Percentiles rank a stretch among this genome's conserved stretches.
phyloP scores from a whole-genome alignment of 1,140 invertebrate species.

The Drosophila bocki region DNA sequence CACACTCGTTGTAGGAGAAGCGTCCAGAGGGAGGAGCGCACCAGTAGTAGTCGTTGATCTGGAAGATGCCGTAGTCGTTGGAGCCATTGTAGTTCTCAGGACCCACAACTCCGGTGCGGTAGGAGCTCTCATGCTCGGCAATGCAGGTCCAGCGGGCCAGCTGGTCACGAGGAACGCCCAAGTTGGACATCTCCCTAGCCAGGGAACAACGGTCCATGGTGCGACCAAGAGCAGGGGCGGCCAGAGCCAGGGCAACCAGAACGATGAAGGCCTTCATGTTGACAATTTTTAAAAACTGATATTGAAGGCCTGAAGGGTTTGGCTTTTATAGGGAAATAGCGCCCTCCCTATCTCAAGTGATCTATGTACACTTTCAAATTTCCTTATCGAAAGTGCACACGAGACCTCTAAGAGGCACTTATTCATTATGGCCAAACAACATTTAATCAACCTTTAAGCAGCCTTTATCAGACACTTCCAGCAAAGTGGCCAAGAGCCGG shows the following conservation, averaged over 20 bases:
- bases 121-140: conserved; percentile 64
- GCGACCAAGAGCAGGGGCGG: conserved; percentile 56
- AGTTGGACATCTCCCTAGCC: conserved; percentile 71
- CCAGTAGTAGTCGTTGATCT: conserved; percentile 81
- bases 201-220: conserved; percentile 79
- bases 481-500: conserved; percentile 17
- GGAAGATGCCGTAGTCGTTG: conserved; percentile 80
- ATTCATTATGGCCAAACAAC: conserved; percentile 11
- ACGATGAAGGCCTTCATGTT: conserved; percentile 67
- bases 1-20: conserved; percentile 57
- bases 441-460: conserved; percentile 10
- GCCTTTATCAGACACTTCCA: conserved; percentile 5
- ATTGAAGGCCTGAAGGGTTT: background rate
- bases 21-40: conserved; percentile 62
- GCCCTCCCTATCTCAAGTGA: conserved; percentile 19
- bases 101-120: conserved; percentile 25
- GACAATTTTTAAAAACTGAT: conserved; percentile 18
- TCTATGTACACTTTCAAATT: background rate
- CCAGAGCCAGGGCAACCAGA: conserved; percentile 53
- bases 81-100: conserved; percentile 59
- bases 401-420: background rate
- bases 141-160: conserved; percentile 65
- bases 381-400: conserved; percentile 17
- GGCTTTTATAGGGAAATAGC: conserved; percentile 10
- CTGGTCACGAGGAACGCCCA: conserved; percentile 70